Conservation (phyloP, 2,888 invertebrate genomes). For the Philhelius pedissequus region DNA sequence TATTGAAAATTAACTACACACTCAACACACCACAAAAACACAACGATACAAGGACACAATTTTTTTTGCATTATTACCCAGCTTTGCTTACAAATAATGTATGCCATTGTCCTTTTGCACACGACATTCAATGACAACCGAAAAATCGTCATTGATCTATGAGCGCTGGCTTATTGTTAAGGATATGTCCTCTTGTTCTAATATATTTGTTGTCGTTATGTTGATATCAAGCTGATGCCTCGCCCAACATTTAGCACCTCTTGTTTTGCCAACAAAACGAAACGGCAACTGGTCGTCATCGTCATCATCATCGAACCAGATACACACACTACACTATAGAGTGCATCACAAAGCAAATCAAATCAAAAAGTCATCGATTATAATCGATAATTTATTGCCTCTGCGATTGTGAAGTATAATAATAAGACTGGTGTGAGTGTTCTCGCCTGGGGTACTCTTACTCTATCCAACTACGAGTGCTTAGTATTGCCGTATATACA, state of each 20-base stretch:
- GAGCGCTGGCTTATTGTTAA: constrained; percentile 29
- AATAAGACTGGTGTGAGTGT: neutral
- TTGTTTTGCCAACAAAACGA: constrained; percentile 64
- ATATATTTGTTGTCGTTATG: constrained; percentile 25
- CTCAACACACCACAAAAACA: constrained; percentile 66
- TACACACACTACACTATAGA: constrained; percentile 50
- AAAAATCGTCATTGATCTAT: constrained; percentile 49
- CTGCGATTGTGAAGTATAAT: neutral
- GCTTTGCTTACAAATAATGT: constrained; percentile 14
- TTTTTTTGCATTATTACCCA: neutral
- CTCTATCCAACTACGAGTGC: neutral
- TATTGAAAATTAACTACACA: constrained; percentile 68
- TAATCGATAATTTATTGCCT: constrained; percentile 61
- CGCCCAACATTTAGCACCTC: constrained; percentile 67
- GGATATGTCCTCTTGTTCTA: constrained; percentile 19
- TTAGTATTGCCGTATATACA: neutral
- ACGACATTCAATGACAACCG: constrained; percentile 41
- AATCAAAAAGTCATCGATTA: constrained; percentile 59
- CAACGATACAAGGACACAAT: no score
- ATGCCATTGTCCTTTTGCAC: constrained; percentile 24
- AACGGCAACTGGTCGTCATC: constrained; percentile 52
- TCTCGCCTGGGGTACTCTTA: neutral
- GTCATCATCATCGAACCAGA: neutral
- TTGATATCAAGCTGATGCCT: constrained; percentile 45
- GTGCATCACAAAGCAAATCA: constrained; percentile 46